Percentiles rank a stretch among this genome's conserved stretches.
phyloP scores from a whole-genome alignment of 2,888 invertebrate species.

The Amphiduros pacificus region DNA sequence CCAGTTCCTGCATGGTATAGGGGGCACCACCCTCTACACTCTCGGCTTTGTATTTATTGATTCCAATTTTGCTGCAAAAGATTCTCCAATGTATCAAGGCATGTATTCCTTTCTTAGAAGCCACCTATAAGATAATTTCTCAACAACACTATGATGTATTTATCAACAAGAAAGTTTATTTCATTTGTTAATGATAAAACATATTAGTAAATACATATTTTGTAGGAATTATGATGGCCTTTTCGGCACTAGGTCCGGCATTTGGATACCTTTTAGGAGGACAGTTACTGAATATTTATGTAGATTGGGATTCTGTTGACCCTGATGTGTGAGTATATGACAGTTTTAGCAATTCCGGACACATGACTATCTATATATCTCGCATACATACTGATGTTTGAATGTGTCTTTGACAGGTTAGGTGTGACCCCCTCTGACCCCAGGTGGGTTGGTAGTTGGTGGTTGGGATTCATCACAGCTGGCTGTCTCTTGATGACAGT shows the following conservation, averaged over 20 bases:
- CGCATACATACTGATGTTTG: no score
- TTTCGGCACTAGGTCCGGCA: slow-evolving; percentile 50
- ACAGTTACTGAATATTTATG: slow-evolving; percentile 45
- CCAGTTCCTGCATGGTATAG: slow-evolving; percentile 50
- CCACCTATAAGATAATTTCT: no score
- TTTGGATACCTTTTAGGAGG: slow-evolving; percentile 51
- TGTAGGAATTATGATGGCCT: no score
- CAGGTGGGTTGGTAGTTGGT: slow-evolving; percentile 26
- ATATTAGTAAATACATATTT: no score
- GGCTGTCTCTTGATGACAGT: slow-evolving; percentile 67
- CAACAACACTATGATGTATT: no score
- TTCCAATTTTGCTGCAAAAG: slow-evolving; percentile 43
- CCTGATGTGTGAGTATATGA: no score
- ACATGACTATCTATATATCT: no score
- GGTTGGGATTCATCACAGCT: slow-evolving; percentile 20
- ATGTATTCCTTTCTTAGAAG: no score
- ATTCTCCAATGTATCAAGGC: slow-evolving; percentile 50
- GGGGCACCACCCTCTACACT: slow-evolving; percentile 52
- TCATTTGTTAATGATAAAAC: no score
- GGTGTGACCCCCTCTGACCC: slow-evolving; percentile 15
- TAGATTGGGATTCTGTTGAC: slow-evolving; percentile 43
- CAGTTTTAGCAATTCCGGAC: no score
- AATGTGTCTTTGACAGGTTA: no score
- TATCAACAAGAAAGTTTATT: no score
- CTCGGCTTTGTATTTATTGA: slow-evolving; percentile 48